Evolutionary conservation across 2,888 invertebrate genomes (phyloP), one percentile per base, ranked within the genome.

Genomic region (Romanomermis culicivorax): DNA sequence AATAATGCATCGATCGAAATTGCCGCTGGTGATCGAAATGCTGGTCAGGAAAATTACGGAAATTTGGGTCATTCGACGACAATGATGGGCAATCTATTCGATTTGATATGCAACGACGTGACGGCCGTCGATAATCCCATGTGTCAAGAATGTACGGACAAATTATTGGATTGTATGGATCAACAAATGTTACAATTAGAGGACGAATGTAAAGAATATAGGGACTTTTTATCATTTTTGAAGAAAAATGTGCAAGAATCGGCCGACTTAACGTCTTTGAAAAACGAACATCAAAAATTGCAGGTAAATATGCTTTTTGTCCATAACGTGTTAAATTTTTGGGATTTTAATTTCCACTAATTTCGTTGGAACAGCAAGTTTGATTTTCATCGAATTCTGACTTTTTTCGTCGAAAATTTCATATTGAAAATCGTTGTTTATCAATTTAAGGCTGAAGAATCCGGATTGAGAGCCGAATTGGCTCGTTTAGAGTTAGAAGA

Each of bases 81-180:
- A 1, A 51, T 54, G 45, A 27, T 20, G 14, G 56, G 56, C 25
- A 55, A 56, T 43, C 43, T 56, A 25, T 55, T 56, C 29, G 56
- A 56, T 20, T 30, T 56, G 17, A 54, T 56, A 27, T 29, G 30
- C 45, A 27, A 26, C n/a, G 52, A 51, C 26, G 51, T 2, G 27
- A 30, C 51, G 27, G 51, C 56, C 7, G 42, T 56, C n/a, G 51
- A 55, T 11, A 29, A 56, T 24, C 56, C 56, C 2, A 42, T 56
- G 51, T 56, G 56, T 29, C 47, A 43, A 30, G 64, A 64, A 42
- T 66, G 66, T 56, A 60, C 65, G 14, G 60, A 60, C 25, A 60
- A 60, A 29, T 57, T 64, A 36, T 43, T 60, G 27, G 54, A 56
- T 1, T 63, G 61, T 17, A 60, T 67, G 61, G 60, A 62, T 47